Base-by-base conservation (phyloP, 2,888 invertebrate species). In the Chesias legatella region DNA sequence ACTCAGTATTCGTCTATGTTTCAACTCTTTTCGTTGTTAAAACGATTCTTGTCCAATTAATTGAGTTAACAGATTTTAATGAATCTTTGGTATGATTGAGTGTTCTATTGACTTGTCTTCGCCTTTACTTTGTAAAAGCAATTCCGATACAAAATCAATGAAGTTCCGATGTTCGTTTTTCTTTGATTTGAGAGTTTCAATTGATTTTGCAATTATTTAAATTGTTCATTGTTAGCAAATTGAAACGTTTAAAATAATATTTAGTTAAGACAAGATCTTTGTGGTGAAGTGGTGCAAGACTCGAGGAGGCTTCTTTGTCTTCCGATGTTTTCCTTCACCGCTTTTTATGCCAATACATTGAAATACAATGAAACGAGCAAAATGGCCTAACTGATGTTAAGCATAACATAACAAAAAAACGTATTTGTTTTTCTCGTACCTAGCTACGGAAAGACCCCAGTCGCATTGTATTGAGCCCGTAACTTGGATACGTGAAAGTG, bases 61-160 rank as follows among this genome's bases (percentile, higher is more conserved):
- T 53, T 56, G 48, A 56, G 54, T 61, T 56, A 48, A 50, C 44
- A 47, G 60, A 64, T 63, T 70, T 61, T 58, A 67, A 66, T 63
- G 56, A 68, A 53, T 57, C 48, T 67, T 34, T 34, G 46, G 52
- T 52, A 57, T 63, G 59, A 63, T 60, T 58, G 45, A 48, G 51
- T 47, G 29, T 47, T 47, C 46, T 59, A 57, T 60, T 50, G 55
- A 63, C 46, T 67, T 53, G 43, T 51, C 35, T 38, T 46, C 29
- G 53, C 43, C 35, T 43, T 44, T 23, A 40, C 36, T 44, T 45
- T 44, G 48, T 46, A 43, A 60, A 60, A 58, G 47, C 51, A 53
- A 58, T 63, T 60, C 42, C 32, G 29, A 44, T 50, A 48, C 43
- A 38, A 33, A 48, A 43, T 42, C 44, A 41, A 38, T 48, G 43